These are phyloP conservation scores for Apostichopus parvimensis DNA, from an alignment of 35 echinoderm and acorn worm species.

Conservation along the genomic window DNA sequence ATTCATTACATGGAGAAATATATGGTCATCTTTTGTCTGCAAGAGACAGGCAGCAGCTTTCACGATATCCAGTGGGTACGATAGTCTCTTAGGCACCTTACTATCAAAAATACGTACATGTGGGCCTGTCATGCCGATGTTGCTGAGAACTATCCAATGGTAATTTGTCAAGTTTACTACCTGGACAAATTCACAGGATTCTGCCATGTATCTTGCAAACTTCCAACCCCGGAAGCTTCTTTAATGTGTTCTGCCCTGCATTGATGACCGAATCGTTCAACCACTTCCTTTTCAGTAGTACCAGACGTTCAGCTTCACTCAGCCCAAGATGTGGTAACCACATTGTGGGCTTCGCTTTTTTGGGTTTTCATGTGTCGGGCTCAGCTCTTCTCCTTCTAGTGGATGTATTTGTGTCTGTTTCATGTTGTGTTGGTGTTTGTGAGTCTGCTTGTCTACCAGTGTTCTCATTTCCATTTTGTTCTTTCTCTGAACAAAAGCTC, in stretches of 20 bases:
- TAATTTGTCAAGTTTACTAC: neutral
- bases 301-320: neutral
- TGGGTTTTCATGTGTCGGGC: neutral
- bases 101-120: neutral
- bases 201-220: slow-evolving; percentile 10
- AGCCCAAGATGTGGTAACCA: neutral
- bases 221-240: neutral
- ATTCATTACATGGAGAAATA: slow-evolving; percentile 20
- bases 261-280: slow-evolving; percentile 7
- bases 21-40: slow-evolving; percentile 3
- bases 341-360: neutral
- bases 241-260: slow-evolving; percentile 4
- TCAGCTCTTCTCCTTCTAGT: neutral
- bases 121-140: no score
- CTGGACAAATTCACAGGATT: slow-evolving; percentile 28
- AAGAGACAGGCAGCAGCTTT: slow-evolving; percentile 23
- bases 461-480: neutral
- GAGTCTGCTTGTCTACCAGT: neutral
- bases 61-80: slow-evolving; percentile 1
- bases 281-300: neutral
- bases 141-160: neutral
- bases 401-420: neutral
- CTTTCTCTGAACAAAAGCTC: neutral
- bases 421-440: neutral
- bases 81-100: neutral